These are phyloP conservation scores for Probaryconus sp. DNA, from an alignment of 1,140 invertebrate genomes.

Conservation along the genomic window DNA sequence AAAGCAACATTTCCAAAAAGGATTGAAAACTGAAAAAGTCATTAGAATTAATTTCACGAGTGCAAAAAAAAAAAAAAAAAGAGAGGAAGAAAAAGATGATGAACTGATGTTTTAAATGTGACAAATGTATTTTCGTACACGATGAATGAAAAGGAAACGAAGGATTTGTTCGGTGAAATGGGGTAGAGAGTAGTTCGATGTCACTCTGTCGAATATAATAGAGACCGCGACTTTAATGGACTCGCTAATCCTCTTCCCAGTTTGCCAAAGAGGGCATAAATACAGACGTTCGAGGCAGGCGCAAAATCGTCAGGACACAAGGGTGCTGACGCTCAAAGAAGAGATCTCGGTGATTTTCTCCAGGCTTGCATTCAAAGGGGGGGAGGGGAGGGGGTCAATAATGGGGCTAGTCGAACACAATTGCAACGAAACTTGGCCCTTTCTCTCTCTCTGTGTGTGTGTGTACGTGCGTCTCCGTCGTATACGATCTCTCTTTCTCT, in stretches of 20 bases:
- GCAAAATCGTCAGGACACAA: slow-evolving; percentile 52
- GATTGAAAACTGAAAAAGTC: no score
- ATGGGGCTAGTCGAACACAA: slow-evolving; percentile 36
- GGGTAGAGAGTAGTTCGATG: slow-evolving; percentile 73
- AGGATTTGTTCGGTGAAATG: slow-evolving; percentile 48
- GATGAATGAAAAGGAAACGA: slow-evolving; percentile 47
- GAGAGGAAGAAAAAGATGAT: no score
- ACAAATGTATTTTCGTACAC: slow-evolving; percentile 43
- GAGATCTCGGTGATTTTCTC: slow-evolving; percentile 64
- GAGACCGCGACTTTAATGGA: slow-evolving; percentile 80
- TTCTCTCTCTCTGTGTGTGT: slow-evolving; percentile 12
- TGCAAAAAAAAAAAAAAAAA: no score
- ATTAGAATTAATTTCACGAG: no score
- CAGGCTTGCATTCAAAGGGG: slow-evolving; percentile 53
- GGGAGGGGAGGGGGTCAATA: slow-evolving; percentile 40
- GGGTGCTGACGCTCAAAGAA: slow-evolving; percentile 54
- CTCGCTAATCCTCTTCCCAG: slow-evolving; percentile 78
- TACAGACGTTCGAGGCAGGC: slow-evolving; percentile 55
- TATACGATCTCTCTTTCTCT: slow-evolving; percentile 73
- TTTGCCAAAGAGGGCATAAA: slow-evolving; percentile 74
- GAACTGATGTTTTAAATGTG: slow-evolving; percentile 36
- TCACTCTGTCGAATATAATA: slow-evolving; percentile 76
- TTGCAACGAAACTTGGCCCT: slow-evolving; percentile 26
- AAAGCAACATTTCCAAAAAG: no score
- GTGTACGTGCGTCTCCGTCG: slow-evolving; percentile 23